phyloP scores from a whole-genome alignment of 2,888 invertebrate genomes.

The Platypus cylindrus region DNA sequence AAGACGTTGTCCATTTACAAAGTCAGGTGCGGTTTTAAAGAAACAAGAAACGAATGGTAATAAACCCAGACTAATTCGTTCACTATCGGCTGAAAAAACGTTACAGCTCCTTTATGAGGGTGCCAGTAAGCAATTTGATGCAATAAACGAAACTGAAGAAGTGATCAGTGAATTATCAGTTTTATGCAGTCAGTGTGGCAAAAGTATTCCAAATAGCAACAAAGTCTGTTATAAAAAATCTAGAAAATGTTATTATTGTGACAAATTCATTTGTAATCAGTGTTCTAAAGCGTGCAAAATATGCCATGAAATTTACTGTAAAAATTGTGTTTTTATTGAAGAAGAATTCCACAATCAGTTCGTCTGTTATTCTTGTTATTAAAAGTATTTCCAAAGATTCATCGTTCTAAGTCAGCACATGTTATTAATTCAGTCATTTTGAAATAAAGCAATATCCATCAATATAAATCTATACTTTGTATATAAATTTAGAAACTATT shows the following conservation, averaged over 20 bases:
- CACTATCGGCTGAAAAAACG: constrained; percentile 7
- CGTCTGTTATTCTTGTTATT: constrained; percentile 12
- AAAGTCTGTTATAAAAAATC: too few relatives aligned
- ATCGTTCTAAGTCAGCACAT: too few relatives aligned
- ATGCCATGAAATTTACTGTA: constrained; percentile 8
- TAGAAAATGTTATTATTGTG: constrained; percentile 11
- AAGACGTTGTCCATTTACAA: constrained; percentile 9
- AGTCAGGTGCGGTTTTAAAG: constrained; percentile 7
- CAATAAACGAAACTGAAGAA: not conserved
- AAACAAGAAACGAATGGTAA: constrained; percentile 6
- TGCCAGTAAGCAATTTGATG: constrained; percentile 8
- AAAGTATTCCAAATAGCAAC: constrained; percentile 2
- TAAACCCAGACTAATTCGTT: not conserved
- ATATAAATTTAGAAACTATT: too few relatives aligned
- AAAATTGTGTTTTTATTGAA: constrained; percentile 9
- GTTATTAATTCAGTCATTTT: too few relatives aligned
- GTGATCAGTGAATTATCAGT: not conserved
- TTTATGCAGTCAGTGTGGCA: constrained; percentile 5
- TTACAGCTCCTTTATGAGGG: constrained; percentile 10
- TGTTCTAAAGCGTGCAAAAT: constrained; percentile 6
- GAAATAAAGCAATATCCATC: too few relatives aligned
- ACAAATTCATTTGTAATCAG: constrained; percentile 6
- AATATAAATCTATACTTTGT: too few relatives aligned
- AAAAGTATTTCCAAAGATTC: too few relatives aligned
- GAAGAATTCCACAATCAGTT: constrained; percentile 3